Conservation (phyloP, 2,113 vertebrate genomes). For the Willisornis vidua region DNA sequence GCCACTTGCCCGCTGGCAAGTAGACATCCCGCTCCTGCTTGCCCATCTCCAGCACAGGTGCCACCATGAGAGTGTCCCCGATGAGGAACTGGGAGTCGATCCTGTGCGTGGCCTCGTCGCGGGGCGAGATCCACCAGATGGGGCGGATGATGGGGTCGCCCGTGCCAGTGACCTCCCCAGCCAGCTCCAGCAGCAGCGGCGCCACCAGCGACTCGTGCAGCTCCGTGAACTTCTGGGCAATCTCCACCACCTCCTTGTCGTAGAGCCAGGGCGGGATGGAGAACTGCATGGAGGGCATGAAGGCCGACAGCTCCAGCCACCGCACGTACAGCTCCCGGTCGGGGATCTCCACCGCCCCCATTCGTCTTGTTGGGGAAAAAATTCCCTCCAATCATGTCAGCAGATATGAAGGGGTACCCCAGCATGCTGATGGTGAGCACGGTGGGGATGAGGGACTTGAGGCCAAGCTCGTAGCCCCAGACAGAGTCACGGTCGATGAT, state of each 20-base stretch:
- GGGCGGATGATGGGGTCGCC: slow-evolving; percentile 96
- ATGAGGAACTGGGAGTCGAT: slow-evolving; percentile 97
- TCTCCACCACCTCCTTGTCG: slow-evolving; percentile 89
- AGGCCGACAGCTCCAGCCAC: slow-evolving; percentile 94
- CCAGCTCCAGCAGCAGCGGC: slow-evolving; percentile 90
- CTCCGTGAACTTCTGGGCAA: slow-evolving; percentile 88
- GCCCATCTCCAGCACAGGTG: slow-evolving; percentile 91
- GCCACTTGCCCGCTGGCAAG: slow-evolving; percentile 91
- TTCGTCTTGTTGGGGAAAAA: slow-evolving; percentile 76
- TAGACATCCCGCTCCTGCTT: slow-evolving; percentile 96
- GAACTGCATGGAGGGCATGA: slow-evolving; percentile 99
- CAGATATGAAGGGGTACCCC: slow-evolving; percentile 82
- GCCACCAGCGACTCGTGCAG: slow-evolving; percentile 91
- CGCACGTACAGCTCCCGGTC: slow-evolving; percentile 95
- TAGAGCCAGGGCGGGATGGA: slow-evolving; percentile 95
- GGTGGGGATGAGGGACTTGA: slow-evolving; percentile 92
- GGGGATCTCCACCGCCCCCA: slow-evolving; percentile 74
- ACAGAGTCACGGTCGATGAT: slow-evolving; percentile 92
- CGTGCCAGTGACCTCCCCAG: slow-evolving; percentile 86
- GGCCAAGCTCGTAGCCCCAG: slow-evolving; percentile 92
- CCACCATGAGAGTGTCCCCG: slow-evolving; percentile 95
- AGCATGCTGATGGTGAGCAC: slow-evolving; percentile 92
- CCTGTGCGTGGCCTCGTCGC: slow-evolving; percentile 86
- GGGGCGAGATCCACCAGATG: slow-evolving; percentile 96
- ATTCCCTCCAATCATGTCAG: slow-evolving; percentile 71